Evolutionary conservation across 1,140 invertebrate species (phyloP).

Genomic region (Prorops nasuta): DNA sequence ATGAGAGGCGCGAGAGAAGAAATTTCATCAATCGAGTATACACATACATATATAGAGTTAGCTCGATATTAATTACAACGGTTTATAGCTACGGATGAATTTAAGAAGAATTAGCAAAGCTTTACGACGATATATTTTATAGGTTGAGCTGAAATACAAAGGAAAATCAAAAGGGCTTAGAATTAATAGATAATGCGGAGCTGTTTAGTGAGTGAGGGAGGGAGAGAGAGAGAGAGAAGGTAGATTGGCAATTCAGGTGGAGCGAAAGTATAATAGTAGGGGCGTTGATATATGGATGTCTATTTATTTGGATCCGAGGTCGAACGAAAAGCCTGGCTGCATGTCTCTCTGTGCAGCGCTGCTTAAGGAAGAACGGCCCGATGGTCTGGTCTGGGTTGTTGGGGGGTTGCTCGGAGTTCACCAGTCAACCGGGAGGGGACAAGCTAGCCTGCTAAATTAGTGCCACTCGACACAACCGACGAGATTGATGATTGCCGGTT

Average conservation of each 20-base stretch:
- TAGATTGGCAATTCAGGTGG: constrained; percentile 12
- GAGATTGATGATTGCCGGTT: constrained; percentile 45
- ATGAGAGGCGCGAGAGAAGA: too few relatives aligned
- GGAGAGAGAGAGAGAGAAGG: constrained; percentile 5
- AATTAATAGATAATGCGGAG: not conserved
- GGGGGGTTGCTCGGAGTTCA: too few relatives aligned
- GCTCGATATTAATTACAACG: too few relatives aligned
- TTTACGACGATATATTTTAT: too few relatives aligned
- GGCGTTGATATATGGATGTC: constrained; percentile 41
- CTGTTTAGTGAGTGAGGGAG: not conserved
- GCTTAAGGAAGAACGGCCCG: too few relatives aligned
- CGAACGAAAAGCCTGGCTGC: constrained; percentile 31
- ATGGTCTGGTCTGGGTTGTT: too few relatives aligned
- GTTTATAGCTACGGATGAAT: too few relatives aligned
- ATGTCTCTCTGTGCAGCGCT: constrained; percentile 16
- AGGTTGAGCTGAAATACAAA: too few relatives aligned
- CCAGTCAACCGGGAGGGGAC: constrained; percentile 36
- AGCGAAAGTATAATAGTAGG: constrained; percentile 22
- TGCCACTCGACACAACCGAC: constrained; percentile 41
- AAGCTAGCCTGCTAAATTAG: constrained; percentile 51
- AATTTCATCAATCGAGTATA: too few relatives aligned
- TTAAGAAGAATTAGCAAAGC: too few relatives aligned
- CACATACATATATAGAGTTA: too few relatives aligned
- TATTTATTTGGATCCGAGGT: constrained; percentile 41
- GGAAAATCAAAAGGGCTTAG: too few relatives aligned